phyloP scores from a whole-genome alignment of 2,888 invertebrate species.

The Macrophya alboannulata region DNA sequence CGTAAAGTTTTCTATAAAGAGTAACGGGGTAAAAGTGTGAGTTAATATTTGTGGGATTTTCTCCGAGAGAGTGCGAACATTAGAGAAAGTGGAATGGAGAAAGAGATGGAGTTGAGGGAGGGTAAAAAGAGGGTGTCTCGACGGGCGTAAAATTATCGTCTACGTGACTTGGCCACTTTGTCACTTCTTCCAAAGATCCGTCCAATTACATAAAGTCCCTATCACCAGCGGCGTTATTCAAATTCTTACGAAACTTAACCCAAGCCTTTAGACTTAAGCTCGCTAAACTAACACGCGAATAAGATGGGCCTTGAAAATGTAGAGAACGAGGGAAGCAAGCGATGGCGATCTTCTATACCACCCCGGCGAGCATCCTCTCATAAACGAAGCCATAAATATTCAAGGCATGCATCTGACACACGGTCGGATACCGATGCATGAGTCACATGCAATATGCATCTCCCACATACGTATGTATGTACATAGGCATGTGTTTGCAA shows the following conservation, averaged over 20 bases:
- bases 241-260: conserved; percentile 50
- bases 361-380: conserved; percentile 20
- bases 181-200: conserved; percentile 44
- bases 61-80: not conserved
- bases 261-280: conserved; percentile 35
- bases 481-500: not conserved
- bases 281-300: conserved; percentile 33
- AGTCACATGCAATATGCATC: not conserved
- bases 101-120: not conserved
- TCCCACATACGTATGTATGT: not conserved
- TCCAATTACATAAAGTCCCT: conserved; percentile 52
- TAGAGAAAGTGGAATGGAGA: not conserved
- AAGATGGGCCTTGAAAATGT: not conserved
- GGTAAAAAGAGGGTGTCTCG: not conserved
- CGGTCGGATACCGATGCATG: not conserved
- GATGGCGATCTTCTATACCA: not conserved
- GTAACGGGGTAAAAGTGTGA: not conserved
- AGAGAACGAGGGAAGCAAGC: not conserved
- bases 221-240: conserved; percentile 49
- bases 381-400: conserved; percentile 50
- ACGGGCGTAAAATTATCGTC: conserved; percentile 45
- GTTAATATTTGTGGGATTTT: conserved; percentile 15
- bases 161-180: conserved; percentile 54
- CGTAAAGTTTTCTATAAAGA: not conserved
- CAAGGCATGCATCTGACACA: conserved; percentile 53